Conservation (phyloP, 2,888 invertebrate genomes). For the Microctonus hyperodae region DNA sequence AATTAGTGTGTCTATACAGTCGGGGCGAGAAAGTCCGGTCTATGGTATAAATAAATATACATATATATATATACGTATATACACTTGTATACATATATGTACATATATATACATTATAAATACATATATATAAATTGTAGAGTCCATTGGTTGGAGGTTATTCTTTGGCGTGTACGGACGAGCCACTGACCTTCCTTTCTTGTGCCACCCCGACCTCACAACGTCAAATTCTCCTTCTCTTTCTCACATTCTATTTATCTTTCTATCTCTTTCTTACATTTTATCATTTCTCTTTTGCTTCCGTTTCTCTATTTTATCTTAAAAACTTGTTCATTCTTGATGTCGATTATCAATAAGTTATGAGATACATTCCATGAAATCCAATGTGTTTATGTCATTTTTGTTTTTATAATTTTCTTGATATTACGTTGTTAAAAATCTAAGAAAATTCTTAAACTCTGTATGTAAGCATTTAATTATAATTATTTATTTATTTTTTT, state of each 20-base stretch:
- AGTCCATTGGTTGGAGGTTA: neutral
- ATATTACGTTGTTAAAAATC: too few relatives aligned
- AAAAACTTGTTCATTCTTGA: neutral
- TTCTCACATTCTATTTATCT: neutral
- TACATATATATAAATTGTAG: neutral
- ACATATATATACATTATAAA: neutral
- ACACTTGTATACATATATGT: neutral
- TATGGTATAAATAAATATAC: too few relatives aligned
- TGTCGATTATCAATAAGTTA: neutral
- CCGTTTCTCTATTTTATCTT: conserved; percentile 7
- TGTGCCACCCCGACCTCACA: conserved; percentile 30
- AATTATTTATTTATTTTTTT: conserved; percentile 4
- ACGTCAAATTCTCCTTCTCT: conserved; percentile 22
- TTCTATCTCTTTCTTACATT: neutral
- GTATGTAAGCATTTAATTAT: neutral
- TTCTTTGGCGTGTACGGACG: conserved; percentile 26
- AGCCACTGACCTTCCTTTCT: conserved; percentile 42
- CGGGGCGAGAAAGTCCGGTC: neutral
- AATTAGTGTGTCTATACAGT: conserved; percentile 27
- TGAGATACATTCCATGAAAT: too few relatives aligned
- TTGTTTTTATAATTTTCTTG: neutral
- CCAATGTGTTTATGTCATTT: too few relatives aligned
- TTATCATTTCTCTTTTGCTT: neutral
- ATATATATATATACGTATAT: neutral
- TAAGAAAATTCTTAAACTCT: neutral